phyloP scores from a whole-genome alignment of 92 coral and sea anemone species.

The Muricea muricata region DNA sequence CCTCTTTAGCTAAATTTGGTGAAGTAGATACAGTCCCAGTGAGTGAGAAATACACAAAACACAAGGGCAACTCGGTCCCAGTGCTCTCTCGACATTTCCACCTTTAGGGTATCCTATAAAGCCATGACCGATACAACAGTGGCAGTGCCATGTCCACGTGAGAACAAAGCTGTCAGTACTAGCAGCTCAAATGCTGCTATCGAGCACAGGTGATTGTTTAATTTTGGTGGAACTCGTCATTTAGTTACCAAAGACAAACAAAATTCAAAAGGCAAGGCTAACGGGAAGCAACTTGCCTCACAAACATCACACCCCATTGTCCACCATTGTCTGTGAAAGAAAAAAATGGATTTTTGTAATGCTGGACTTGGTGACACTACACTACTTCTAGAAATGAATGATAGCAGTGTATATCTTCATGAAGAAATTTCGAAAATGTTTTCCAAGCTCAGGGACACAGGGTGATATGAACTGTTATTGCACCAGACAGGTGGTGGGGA shows the following conservation, averaged over 20 bases:
- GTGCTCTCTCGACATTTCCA: too few species aligned
- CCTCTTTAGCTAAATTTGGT: too few species aligned
- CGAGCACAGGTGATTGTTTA: constrained; percentile 30
- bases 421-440: constrained; percentile 47
- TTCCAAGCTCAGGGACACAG: constrained; percentile 47
- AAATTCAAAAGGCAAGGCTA: not conserved
- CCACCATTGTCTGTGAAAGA: constrained; percentile 57
- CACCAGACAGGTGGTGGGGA: constrained; percentile 63
- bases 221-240: constrained; percentile 30
- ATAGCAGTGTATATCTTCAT: constrained; percentile 39
- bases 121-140: too few species aligned
- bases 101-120: too few species aligned
- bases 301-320: constrained; percentile 14
- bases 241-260: constrained; percentile 7
- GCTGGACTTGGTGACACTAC: constrained; percentile 66
- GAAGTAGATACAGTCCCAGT: too few species aligned
- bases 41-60: too few species aligned
- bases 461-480: constrained; percentile 61
- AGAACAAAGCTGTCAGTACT: not conserved
- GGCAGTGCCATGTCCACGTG: too few species aligned
- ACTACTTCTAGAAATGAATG: constrained; percentile 46
- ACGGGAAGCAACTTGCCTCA: constrained; percentile 37
- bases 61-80: too few species aligned
- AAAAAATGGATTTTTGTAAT: constrained; percentile 57
- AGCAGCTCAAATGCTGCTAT: not conserved